phyloP scores from a whole-genome alignment of 2,113 vertebrate genomes.

The Scartelaos histophorus region DNA sequence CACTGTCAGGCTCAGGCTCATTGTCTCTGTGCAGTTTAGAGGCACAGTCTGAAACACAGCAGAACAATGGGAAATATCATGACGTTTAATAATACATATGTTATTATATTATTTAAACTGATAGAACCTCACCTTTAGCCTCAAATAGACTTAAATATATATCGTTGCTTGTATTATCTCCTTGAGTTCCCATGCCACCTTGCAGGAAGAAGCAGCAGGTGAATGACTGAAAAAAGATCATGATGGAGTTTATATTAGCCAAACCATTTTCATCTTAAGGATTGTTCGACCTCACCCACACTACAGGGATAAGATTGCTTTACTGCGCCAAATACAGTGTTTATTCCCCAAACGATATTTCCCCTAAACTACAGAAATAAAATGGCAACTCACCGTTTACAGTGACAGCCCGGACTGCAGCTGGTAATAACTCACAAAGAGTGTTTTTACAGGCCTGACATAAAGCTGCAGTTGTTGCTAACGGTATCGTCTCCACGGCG shows the following conservation, averaged over 20 bases:
- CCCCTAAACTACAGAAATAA: constrained; percentile 9
- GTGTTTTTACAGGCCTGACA: constrained; percentile 29
- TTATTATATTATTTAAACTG: background rate
- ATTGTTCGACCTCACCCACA: background rate
- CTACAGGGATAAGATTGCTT: background rate
- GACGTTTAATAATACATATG: background rate
- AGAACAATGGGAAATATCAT: background rate
- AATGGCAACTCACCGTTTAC: background rate
- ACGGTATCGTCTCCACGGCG: constrained; percentile 35
- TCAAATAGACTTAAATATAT: too few species aligned
- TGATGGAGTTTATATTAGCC: background rate
- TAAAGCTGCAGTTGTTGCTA: constrained; percentile 30
- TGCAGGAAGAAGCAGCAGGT: background rate
- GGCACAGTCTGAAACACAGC: constrained; percentile 24
- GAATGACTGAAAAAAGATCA: background rate
- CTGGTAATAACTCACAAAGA: constrained; percentile 19
- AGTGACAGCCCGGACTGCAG: background rate
- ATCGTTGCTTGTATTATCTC: background rate
- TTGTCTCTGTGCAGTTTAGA: constrained; percentile 43
- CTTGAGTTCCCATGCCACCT: background rate
- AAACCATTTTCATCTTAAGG: background rate
- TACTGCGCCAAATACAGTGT: background rate
- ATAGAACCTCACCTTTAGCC: too few species aligned
- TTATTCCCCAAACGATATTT: constrained; percentile 17
- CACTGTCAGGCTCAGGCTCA: constrained; percentile 44